Base-by-base conservation (phyloP, 2,797 vertebrate species). In the Tenualosa thibaudeaui region DNA sequence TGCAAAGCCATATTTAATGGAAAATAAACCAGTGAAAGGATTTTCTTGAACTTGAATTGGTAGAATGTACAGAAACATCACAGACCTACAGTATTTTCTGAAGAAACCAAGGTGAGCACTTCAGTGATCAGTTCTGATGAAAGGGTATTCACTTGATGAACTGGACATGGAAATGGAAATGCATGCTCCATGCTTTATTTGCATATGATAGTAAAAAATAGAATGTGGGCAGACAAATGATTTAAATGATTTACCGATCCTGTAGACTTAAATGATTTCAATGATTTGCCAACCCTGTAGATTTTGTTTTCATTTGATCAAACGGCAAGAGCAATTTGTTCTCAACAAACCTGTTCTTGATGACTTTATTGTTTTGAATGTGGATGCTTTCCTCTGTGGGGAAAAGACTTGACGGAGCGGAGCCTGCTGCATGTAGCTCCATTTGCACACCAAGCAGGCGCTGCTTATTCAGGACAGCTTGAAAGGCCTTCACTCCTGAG, bases 381-480 rank as follows among this genome's bases (percentile, higher is more conserved):
- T 19, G 37, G 19, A 7, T 78, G 37, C 6, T 40, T 78, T 46
- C 37, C 71, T 19, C 17, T 7, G 17, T 78, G 37, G 43, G 17
- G 22, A 37, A 46, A 19, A 2, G 40, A 46, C 19, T 46, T 78
- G 10, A 26, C 9, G 24, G n/a, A 68, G 26, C 65, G 24, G 31
- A 49, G 46, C 46, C 46, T 68, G 26, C 65, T 15, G 31, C 71
- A 78, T 46, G 37, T 22, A 78, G 17, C 71, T 78, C 40, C 40
- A 46, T 78, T 17, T 78, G 71, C 71, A 78, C 71, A 46, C 71
- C 5, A 78, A 46, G 71, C 71, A 78, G 40, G 7, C 71, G 2
- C 71, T 43, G 19, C 71, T 78, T 78, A 78, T 78, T 46, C 71
- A 78, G 71, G 71, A 17, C 71, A 78, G 40, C 71, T 46, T 10